A percentile compares a stretch with the other conserved stretches of the same genome.
Evolutionary conservation across 2,888 invertebrate species (phyloP).

Genomic region (Pterostichus niger): DNA sequence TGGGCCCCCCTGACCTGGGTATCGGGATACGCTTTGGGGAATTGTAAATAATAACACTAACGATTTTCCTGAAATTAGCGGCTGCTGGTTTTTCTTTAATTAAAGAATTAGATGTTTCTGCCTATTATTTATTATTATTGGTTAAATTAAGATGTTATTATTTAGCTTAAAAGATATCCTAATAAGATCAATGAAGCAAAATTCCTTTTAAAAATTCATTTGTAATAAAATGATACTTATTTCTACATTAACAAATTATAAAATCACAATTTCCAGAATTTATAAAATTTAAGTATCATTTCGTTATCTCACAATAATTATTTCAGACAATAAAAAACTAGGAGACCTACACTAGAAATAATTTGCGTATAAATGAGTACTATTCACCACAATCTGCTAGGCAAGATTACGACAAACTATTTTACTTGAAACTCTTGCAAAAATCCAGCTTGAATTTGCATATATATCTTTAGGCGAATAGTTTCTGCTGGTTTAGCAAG

Average conservation of each 20-base stretch:
- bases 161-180: too few relatives aligned
- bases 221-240: too few relatives aligned
- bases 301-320: neutral
- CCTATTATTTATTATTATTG: too few relatives aligned
- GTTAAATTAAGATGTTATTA: too few relatives aligned
- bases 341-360: neutral
- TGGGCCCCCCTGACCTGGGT: too few relatives aligned
- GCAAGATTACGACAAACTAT: constrained; percentile 24
- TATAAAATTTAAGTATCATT: too few relatives aligned
- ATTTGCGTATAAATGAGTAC: constrained; percentile 25
- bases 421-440: constrained; percentile 21
- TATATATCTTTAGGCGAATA: neutral
- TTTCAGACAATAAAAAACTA: neutral
- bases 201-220: too few relatives aligned
- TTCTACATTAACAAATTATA: too few relatives aligned
- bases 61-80: neutral
- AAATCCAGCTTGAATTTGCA: neutral
- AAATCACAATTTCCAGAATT: too few relatives aligned
- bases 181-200: too few relatives aligned
- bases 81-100: neutral
- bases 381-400: neutral
- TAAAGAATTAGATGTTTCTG: neutral
- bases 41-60: constrained; percentile 4
- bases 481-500: neutral
- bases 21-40: neutral